Percentiles rank a stretch among this genome's conserved stretches.
Evolutionary conservation across 1,140 invertebrate species (phyloP).

Genomic region (Drosophila pallidifrons): DNA sequence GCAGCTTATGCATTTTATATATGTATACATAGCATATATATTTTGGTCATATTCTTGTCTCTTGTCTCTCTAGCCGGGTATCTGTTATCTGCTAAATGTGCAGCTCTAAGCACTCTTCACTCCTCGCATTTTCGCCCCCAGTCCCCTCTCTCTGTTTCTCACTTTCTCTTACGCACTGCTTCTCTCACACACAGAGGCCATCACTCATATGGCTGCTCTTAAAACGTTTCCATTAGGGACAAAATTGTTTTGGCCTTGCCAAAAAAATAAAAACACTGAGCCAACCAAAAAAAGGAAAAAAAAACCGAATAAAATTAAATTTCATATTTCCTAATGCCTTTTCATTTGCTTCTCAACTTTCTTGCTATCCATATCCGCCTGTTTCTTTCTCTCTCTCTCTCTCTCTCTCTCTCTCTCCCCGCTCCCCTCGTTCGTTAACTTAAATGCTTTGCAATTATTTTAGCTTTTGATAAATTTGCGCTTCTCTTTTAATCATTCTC

Average conservation of each 20-base stretch:
- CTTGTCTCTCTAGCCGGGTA: conserved; percentile 42
- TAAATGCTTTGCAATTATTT: conserved; percentile 64
- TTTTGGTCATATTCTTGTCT: conserved; percentile 3
- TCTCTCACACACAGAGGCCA: neutral
- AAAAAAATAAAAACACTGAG: conserved; percentile 1
- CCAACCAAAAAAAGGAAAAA: neutral
- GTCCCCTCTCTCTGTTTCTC: neutral
- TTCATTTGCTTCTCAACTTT: conserved; percentile 22
- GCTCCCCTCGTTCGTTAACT: neutral
- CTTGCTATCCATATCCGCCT: conserved; percentile 1
- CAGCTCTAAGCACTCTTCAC: conserved; percentile 58
- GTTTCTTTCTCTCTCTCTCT: too few species aligned
- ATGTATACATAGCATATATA: neutral
- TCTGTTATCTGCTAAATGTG: conserved; percentile 74
- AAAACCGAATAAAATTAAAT: conserved; percentile 39
- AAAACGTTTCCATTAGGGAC: conserved; percentile 52
- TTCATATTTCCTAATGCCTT: conserved; percentile 47
- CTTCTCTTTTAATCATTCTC: conserved; percentile 40
- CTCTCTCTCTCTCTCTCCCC: neutral
- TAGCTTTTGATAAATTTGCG: conserved; percentile 36
- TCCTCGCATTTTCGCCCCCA: neutral
- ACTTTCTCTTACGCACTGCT: neutral
- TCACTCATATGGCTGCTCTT: conserved; percentile 12
- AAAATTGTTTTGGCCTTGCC: conserved; percentile 43
- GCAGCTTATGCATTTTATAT: conserved; percentile 73